A percentile compares a stretch with the other conserved stretches of the same genome.
Conservation (phyloP, 1,140 invertebrate species). For the Dufourea novaeangliae region DNA sequence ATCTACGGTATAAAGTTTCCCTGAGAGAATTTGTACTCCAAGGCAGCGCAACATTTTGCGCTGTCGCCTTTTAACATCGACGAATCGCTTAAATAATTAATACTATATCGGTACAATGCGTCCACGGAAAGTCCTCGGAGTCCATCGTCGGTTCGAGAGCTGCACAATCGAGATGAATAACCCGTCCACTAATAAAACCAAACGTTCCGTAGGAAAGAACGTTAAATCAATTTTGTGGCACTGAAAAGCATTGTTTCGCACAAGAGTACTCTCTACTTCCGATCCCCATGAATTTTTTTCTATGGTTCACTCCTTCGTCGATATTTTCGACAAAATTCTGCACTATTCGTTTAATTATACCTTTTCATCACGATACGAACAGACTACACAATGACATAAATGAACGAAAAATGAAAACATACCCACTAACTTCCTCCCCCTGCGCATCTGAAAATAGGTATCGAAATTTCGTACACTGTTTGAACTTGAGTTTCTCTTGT, state of each 20-base stretch:
- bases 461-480: slow-evolving; percentile 33
- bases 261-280: not conserved
- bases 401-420: not conserved
- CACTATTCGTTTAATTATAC: not conserved
- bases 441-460: slow-evolving; percentile 10
- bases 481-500: not conserved
- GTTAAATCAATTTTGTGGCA: not conserved
- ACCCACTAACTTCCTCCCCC: not conserved
- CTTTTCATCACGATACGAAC: not conserved
- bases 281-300: not conserved
- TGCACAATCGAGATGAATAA: not conserved
- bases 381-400: not conserved
- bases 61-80: not conserved
- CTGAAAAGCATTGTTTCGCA: not conserved
- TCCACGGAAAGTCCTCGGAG: not conserved
- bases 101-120: slow-evolving; percentile 36
- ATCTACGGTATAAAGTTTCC: slow-evolving; percentile 41
- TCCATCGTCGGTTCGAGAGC: not conserved
- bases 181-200: not conserved
- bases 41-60: not conserved
- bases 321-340: not conserved
- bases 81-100: slow-evolving; percentile 32
- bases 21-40: slow-evolving; percentile 60
- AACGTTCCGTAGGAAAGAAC: not conserved
- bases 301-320: not conserved